These are phyloP conservation scores for Melanerpes formicivorus DNA, from an alignment of 2,113 vertebrate species.

Conservation along the genomic window DNA sequence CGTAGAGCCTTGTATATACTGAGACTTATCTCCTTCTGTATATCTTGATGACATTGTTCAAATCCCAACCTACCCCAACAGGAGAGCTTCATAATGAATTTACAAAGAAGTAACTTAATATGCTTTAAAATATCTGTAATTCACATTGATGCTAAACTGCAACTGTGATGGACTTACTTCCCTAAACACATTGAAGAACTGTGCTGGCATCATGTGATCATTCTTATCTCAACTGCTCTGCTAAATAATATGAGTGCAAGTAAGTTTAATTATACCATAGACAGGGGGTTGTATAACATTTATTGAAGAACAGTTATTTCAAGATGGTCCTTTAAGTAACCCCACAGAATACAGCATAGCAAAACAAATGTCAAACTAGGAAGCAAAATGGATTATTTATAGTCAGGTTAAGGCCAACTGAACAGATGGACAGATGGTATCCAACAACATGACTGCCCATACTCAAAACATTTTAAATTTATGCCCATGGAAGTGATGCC, in stretches of 20 bases:
- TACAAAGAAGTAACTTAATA: background rate
- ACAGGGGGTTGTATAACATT: background rate
- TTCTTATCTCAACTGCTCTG: background rate
- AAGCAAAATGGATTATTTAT: conserved; percentile 24
- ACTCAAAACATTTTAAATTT: background rate
- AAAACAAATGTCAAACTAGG: conserved; percentile 27
- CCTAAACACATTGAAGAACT: background rate
- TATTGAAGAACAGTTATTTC: background rate
- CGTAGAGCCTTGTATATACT: too few species aligned
- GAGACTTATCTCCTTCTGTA: background rate
- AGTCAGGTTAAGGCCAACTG: background rate
- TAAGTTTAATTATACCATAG: background rate
- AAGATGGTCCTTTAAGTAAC: conserved; percentile 1
- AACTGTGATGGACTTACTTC: background rate
- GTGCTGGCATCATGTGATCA: background rate
- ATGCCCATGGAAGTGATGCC: background rate
- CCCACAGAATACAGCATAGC: background rate
- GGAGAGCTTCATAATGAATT: background rate
- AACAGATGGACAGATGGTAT: conserved; percentile 34
- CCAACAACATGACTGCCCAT: background rate
- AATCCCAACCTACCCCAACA: background rate
- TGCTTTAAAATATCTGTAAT: background rate
- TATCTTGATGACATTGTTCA: background rate
- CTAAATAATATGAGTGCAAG: background rate
- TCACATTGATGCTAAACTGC: rapidly evolving